phyloP scores from a whole-genome alignment of 2,888 invertebrate genomes.

The Macrophya annulata region DNA sequence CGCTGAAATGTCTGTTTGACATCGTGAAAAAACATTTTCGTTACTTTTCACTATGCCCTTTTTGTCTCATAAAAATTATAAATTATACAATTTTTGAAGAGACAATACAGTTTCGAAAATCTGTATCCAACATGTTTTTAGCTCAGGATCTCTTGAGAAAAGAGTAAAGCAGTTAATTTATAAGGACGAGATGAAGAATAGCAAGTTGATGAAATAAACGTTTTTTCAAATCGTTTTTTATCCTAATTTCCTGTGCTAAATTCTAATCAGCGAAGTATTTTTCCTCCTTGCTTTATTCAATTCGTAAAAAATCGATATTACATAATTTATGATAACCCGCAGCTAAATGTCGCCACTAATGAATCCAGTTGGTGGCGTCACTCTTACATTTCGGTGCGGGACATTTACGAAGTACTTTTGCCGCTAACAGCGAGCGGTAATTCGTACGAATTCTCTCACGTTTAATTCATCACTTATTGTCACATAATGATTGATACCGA shows the following conservation, averaged over 20 bases:
- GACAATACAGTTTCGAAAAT: not conserved
- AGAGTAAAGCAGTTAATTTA: no score
- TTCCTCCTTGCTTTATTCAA: not conserved
- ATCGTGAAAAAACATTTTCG: not conserved
- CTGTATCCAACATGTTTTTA: not conserved
- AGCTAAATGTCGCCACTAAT: not conserved
- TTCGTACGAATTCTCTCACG: not conserved
- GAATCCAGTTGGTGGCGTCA: not conserved
- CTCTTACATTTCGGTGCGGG: not conserved
- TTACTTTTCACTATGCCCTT: no score
- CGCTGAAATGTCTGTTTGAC: not conserved
- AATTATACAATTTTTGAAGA: not conserved
- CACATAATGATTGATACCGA: not conserved
- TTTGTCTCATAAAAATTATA: no score
- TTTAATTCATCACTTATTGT: not conserved
- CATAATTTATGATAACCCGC: not conserved
- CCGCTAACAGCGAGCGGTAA: not conserved
- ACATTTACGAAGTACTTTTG: not conserved
- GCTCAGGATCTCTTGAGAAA: no score
- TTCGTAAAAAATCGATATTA: not conserved
- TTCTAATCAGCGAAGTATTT: not conserved
- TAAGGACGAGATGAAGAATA: no score
- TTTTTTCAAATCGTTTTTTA: no score
- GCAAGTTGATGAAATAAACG: no score
- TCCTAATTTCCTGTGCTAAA: no score